phyloP scores from a whole-genome alignment of 2,888 invertebrate species.

The Globia sparganii region DNA sequence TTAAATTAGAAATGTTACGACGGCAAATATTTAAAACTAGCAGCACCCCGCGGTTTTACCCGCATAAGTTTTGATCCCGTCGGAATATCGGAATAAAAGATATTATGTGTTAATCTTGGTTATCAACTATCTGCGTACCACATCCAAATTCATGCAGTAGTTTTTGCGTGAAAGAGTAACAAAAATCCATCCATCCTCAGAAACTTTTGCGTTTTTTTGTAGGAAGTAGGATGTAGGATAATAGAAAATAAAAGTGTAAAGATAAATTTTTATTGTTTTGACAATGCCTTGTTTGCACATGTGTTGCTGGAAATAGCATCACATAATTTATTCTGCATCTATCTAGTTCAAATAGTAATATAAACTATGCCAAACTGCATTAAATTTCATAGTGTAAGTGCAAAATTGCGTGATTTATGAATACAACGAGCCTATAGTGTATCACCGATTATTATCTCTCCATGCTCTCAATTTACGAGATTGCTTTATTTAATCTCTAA shows the following conservation, averaged over 20 bases:
- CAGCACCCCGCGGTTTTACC: no score
- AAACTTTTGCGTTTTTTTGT: neutral
- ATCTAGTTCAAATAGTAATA: neutral
- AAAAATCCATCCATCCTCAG: neutral
- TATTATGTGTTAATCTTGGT: no score
- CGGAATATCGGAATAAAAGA: no score
- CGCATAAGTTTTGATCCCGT: no score
- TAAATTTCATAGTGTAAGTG: neutral
- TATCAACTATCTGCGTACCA: no score
- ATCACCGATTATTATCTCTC: constrained; percentile 34
- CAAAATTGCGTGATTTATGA: constrained; percentile 37
- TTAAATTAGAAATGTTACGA: neutral
- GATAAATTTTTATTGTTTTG: neutral
- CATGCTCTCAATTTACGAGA: constrained; percentile 33
- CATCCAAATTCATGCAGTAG: no score
- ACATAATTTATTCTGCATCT: neutral
- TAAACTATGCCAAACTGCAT: neutral
- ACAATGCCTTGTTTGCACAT: neutral
- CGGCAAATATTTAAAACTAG: no score
- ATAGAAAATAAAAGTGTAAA: neutral
- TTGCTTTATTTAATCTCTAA: constrained; percentile 3
- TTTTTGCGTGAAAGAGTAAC: no score
- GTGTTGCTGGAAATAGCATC: neutral
- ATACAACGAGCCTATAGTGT: neutral
- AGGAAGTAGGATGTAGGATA: no score